A percentile compares a stretch with the other conserved stretches of the same genome.
phyloP scores from a whole-genome alignment of 2,797 vertebrate genomes.

The Anguilla megastoma region DNA sequence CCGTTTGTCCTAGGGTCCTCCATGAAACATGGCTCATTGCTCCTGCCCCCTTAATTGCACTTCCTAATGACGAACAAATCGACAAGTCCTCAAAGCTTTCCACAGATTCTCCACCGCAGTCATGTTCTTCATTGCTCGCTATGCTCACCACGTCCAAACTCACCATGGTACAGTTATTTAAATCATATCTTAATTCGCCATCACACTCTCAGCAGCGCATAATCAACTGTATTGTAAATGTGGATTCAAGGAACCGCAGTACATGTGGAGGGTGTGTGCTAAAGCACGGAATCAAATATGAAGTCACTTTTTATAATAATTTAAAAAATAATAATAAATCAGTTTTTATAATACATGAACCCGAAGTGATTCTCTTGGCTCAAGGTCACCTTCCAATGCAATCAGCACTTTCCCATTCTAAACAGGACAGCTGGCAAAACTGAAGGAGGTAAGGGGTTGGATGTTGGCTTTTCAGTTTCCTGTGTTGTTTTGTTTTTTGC shows the following conservation, averaged over 20 bases:
- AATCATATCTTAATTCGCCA: not conserved
- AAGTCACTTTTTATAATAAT: no score
- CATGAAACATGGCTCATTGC: not conserved
- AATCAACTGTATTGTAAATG: not conserved
- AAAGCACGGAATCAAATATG: not conserved
- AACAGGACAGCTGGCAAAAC: constrained; percentile 18
- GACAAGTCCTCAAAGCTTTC: not conserved
- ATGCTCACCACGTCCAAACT: not conserved
- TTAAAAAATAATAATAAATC: not conserved
- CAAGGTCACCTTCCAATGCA: constrained; percentile 16
- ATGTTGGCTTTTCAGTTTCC: constrained; percentile 6
- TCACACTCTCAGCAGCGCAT: not conserved
- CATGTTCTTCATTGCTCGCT: not conserved
- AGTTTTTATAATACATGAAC: not conserved
- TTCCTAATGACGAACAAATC: not conserved
- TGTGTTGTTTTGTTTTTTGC: not conserved
- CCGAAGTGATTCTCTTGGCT: constrained; percentile 14
- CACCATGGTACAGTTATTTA: not conserved
- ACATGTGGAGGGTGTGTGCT: not conserved
- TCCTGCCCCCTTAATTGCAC: not conserved
- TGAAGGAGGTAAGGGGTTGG: constrained; percentile 17
- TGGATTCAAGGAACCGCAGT: not conserved
- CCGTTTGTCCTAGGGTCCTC: not conserved
- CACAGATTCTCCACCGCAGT: not conserved
- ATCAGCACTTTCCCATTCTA: constrained; percentile 14